Evolutionary conservation across 2,113 vertebrate species (phyloP).

Genomic region (Atherinomorus stipes): DNA sequence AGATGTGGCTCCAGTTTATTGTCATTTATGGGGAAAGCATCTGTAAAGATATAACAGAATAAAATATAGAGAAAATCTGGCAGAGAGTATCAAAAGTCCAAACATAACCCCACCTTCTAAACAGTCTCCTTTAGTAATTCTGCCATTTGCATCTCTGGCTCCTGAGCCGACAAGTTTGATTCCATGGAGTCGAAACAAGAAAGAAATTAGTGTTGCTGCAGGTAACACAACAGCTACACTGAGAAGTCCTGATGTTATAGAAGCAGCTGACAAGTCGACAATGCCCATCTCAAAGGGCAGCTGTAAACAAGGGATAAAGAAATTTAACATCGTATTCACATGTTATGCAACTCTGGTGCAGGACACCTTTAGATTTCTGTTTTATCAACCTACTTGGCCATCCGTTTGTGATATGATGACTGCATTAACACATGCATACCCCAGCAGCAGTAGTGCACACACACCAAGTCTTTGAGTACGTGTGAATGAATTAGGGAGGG

Average conservation of each 20-base stretch:
- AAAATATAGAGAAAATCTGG: neutral
- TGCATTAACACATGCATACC: conserved; percentile 73
- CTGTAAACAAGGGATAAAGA: conserved; percentile 65
- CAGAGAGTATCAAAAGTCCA: neutral
- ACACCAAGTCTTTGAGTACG: conserved; percentile 78
- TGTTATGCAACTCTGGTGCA: neutral
- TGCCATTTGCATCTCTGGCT: neutral
- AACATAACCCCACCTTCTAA: conserved; percentile 65
- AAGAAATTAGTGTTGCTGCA: conserved; percentile 71
- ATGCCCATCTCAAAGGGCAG: conserved; percentile 57
- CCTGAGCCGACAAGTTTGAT: conserved; percentile 41
- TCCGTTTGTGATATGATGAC: conserved; percentile 64
- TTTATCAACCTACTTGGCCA: conserved; percentile 71
- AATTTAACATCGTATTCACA: neutral
- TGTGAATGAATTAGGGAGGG: conserved; percentile 71
- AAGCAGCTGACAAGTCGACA: conserved; percentile 55
- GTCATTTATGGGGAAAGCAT: conserved; percentile 15
- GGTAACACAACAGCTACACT: conserved; percentile 77
- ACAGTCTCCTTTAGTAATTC: conserved; percentile 20
- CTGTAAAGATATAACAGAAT: conserved; percentile 41
- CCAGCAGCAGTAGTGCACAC: conserved; percentile 78
- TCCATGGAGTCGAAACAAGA: conserved; percentile 81
- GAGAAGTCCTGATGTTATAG: conserved; percentile 73
- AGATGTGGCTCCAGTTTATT: conserved; percentile 25
- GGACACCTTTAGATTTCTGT: neutral